Conservation (phyloP, 1,140 invertebrate genomes). For the Asobara japonica region DNA sequence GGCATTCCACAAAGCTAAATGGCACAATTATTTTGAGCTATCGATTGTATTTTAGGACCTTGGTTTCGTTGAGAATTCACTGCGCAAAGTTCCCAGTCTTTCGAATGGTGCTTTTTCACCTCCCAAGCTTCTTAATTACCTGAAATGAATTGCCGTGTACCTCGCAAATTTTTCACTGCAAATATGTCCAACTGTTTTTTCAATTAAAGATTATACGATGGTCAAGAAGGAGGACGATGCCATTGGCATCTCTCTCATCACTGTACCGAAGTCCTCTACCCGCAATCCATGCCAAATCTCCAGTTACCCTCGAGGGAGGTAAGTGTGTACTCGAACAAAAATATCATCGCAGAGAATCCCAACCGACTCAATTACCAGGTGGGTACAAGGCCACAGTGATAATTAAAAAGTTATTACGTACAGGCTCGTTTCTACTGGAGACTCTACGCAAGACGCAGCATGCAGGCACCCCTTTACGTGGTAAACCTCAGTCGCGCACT, state of each 20-base stretch:
- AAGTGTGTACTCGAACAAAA: conserved; percentile 25
- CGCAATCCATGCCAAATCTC: conserved; percentile 39
- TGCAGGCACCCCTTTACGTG: conserved; percentile 35
- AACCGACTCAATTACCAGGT: conserved; percentile 42
- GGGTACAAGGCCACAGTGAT: conserved; percentile 25
- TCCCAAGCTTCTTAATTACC: no score
- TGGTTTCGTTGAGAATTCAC: no score
- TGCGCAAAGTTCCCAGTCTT: no score
- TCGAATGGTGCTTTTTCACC: no score
- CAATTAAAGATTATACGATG: conserved; percentile 24
- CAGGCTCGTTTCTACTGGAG: conserved; percentile 49
- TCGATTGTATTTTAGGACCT: no score
- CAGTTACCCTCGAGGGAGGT: conserved; percentile 44
- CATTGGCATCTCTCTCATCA: conserved; percentile 43
- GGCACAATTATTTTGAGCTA: no score
- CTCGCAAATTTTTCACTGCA: not conserved
- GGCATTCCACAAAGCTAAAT: no score
- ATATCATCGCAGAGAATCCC: conserved; percentile 29
- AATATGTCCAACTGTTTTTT: not conserved
- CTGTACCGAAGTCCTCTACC: conserved; percentile 38
- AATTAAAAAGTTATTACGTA: conserved; percentile 48
- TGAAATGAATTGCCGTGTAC: not conserved
- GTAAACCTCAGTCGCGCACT: conserved; percentile 36
- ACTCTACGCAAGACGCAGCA: conserved; percentile 35
- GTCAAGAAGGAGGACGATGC: conserved; percentile 20